These are phyloP conservation scores for Drosophila mojavensis DNA, from an alignment of 1,140 invertebrate species.

Conservation along the genomic window DNA sequence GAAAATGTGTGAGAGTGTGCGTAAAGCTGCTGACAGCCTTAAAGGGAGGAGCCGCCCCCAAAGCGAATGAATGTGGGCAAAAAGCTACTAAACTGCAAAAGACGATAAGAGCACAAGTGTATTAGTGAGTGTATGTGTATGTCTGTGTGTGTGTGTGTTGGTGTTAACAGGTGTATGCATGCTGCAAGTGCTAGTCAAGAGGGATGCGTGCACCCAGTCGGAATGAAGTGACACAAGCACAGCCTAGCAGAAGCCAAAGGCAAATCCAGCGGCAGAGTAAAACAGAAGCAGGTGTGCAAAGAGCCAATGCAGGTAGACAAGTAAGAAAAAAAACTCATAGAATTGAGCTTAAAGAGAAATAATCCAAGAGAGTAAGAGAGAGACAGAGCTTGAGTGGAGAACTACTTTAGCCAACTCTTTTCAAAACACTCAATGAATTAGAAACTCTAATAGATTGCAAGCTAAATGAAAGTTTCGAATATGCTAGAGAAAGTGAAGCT, in stretches of 20 bases:
- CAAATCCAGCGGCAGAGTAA: neutral
- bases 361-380: neutral
- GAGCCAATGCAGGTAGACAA: conserved; percentile 11
- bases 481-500: neutral
- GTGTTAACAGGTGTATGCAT: conserved; percentile 3
- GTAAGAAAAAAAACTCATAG: neutral
- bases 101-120: conserved; percentile 14
- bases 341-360: too few relatives aligned
- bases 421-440: neutral
- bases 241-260: conserved; percentile 2
- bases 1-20: neutral
- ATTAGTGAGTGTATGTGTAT: too few relatives aligned
- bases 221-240: conserved; percentile 46
- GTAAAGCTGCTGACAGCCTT: conserved; percentile 22
- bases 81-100: conserved; percentile 33
- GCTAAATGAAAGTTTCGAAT: neutral
- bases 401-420: conserved; percentile 2
- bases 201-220: conserved; percentile 42
- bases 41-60: neutral
- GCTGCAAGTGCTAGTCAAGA: conserved; percentile 12
- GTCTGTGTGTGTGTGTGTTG: neutral
- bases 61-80: conserved; percentile 11
- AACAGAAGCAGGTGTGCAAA: conserved; percentile 3
- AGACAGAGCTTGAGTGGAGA: neutral
- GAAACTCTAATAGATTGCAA: neutral